Evolutionary conservation across 2,113 vertebrate genomes (phyloP), one percentile per base, ranked within the genome.

Genomic region (Clupea harengus): DNA sequence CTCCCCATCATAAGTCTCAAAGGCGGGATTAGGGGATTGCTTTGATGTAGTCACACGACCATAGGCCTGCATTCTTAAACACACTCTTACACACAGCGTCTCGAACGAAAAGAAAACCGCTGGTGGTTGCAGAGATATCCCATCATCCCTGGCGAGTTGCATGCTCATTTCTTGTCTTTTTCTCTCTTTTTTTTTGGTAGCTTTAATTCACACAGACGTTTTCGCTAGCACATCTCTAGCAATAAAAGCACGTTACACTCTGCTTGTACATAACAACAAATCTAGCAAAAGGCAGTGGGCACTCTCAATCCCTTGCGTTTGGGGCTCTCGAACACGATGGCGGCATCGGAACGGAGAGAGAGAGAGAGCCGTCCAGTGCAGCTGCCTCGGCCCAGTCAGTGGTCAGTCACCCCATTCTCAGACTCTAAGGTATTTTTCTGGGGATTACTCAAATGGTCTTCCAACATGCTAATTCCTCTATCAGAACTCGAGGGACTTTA

Each of bases 141-240:
- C 85, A 54, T 25, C 83, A 57, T 88, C 86, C 52, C 85, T 11
- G 88, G 86, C 92, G 92, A 94, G 90, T 94, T 95, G 94, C 94
- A 95, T 94, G 94, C 93, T 92, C 93, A 49, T 87, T 52, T 60
- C 72, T 32, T 78, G 4, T 18, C 28, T 78, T 32, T 78, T 72
- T 2, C 9, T 72, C 2, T 22, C 22, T 64, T 64, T 67, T 64
- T 67, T 39, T 78, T 39, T 78, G 13, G 25, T 44, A 32, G 28
- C 28, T 78, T 78, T 78, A 78, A 39, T 78, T 78, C 72, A 78
- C 72, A 78, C 72, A 78, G 8, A 78, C 25, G 64, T 11, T 78
- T 78, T 25, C 20, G 15, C 57, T 88, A 50, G 39, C 57, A 86
- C 82, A 39, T 75, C 84, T 91, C 50, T 82, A 67, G 39, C 72